Conservation (phyloP, 2,888 invertebrate species). For the Gari tellinella region DNA sequence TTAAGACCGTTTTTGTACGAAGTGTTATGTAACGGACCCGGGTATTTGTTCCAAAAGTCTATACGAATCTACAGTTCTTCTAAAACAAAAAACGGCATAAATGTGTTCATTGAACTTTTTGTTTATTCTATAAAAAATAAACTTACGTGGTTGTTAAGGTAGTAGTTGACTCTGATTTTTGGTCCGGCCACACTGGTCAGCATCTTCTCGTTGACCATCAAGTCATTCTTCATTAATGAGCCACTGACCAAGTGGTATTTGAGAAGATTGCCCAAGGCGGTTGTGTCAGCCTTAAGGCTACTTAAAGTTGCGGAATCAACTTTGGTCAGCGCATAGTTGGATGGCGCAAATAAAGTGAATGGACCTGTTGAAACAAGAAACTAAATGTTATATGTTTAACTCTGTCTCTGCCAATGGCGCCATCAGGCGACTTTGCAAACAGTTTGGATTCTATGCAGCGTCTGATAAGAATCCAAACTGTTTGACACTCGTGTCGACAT, state of each 20-base stretch:
- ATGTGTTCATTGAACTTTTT: neutral
- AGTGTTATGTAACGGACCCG: too few species aligned
- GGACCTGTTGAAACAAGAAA: too few species aligned
- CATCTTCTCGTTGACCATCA: conserved; percentile 63
- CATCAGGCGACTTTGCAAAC: too few species aligned
- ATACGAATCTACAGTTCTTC: too few species aligned
- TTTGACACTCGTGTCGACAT: too few species aligned
- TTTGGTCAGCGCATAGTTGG: conserved; percentile 36
- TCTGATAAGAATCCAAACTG: too few species aligned
- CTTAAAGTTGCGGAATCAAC: conserved; percentile 25
- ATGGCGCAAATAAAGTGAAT: conserved; percentile 64
- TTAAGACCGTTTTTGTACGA: too few species aligned
- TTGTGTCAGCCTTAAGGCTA: conserved; percentile 46
- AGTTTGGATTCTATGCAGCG: too few species aligned
- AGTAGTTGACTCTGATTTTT: conserved; percentile 66
- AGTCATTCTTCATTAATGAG: conserved; percentile 33
- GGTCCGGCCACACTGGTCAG: conserved; percentile 52
- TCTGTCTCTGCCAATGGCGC: too few species aligned
- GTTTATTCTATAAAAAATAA: neutral
- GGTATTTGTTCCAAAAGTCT: too few species aligned
- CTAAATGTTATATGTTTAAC: too few species aligned
- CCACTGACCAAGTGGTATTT: conserved; percentile 69
- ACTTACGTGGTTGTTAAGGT: conserved; percentile 20
- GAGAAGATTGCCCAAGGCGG: conserved; percentile 52
- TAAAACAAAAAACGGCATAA: too few species aligned